phyloP scores from a whole-genome alignment of 2,888 invertebrate genomes.

The Masnerella sp. region DNA sequence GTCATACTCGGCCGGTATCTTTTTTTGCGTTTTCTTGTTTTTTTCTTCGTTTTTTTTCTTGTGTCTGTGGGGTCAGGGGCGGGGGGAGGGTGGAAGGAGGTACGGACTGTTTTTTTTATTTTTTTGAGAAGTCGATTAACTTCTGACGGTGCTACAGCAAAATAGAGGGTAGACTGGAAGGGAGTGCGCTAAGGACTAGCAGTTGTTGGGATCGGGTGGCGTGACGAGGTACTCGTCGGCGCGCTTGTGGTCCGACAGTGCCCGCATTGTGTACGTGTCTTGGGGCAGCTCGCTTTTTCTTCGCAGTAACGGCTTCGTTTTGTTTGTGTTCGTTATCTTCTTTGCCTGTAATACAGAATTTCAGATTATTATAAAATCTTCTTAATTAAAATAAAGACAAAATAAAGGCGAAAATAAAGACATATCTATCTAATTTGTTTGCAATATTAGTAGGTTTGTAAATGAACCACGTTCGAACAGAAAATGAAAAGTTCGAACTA shows the following conservation, averaged over 20 bases:
- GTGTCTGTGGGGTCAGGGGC: conserved; percentile 14
- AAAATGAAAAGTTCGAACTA: no score
- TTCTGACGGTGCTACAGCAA: conserved; percentile 73
- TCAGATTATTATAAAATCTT: no score
- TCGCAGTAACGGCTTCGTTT: conserved; percentile 92
- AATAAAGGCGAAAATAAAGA: no score
- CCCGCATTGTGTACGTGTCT: conserved; percentile 93
- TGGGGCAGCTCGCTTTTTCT: conserved; percentile 97
- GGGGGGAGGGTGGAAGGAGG: neutral
- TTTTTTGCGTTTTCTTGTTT: neutral
- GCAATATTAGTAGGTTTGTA: no score
- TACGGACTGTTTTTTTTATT: conserved; percentile 14
- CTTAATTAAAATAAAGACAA: no score
- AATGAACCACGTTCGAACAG: no score
- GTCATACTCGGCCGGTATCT: conserved; percentile 10
- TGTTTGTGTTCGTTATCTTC: conserved; percentile 74
- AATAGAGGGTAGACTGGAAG: conserved; percentile 73
- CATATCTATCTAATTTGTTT: no score
- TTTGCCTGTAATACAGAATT: conserved; percentile 68
- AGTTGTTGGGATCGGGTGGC: conserved; percentile 91
- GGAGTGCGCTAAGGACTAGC: conserved; percentile 82
- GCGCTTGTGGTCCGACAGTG: conserved; percentile 94
- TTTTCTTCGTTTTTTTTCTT: neutral
- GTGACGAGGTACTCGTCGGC: conserved; percentile 93
- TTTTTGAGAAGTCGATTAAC: conserved; percentile 67